Conservation (phyloP, 2,888 invertebrate genomes). For the Chironomus riparius region DNA sequence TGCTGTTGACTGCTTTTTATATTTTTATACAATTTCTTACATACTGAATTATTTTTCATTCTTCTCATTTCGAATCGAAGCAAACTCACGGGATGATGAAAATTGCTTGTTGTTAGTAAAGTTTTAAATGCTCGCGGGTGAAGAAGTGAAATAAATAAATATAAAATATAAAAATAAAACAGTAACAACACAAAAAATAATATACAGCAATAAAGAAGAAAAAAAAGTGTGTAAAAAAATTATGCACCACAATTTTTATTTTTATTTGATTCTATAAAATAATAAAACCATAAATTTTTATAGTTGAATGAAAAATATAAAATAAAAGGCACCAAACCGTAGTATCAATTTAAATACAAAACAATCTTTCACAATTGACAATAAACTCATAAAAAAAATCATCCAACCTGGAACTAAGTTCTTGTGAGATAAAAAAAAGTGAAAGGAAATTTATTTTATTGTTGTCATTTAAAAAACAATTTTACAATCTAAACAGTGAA, state of each 20-base stretch:
- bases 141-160: constrained; percentile 11
- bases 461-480: too few relatives aligned
- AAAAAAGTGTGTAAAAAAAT: not conserved
- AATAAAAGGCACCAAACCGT: not conserved
- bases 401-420: not conserved
- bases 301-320: not conserved
- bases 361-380: not conserved
- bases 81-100: constrained; percentile 14
- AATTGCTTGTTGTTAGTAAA: constrained; percentile 10
- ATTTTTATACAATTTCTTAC: not conserved
- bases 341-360: not conserved
- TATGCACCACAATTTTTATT: constrained; percentile 17
- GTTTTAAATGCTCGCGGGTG: constrained; percentile 20
- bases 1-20: not conserved
- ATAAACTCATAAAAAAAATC: not conserved
- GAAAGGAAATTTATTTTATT: not conserved
- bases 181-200: not conserved
- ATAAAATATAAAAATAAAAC: not conserved
- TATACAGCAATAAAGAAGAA: not conserved
- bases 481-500: too few relatives aligned
- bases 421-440: not conserved
- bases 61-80: not conserved
- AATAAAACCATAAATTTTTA: constrained; percentile 22
- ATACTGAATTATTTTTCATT: not conserved
- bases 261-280: constrained; percentile 16